Evolutionary conservation across 2,797 vertebrate species (phyloP).

Genomic region (Ataeniobius toweri): DNA sequence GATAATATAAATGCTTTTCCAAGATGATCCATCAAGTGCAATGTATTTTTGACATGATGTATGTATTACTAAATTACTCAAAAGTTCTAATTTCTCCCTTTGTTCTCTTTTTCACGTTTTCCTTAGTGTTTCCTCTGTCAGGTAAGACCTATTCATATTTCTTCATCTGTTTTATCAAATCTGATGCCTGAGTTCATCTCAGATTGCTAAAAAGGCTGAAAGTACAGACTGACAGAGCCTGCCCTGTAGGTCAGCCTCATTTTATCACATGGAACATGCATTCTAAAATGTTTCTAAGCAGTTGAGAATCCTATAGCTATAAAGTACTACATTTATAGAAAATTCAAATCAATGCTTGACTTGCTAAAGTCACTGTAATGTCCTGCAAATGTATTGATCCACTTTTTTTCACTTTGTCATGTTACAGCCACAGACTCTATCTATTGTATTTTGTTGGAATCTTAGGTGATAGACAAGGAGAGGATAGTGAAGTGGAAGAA

Average conservation of each 20-base stretch:
- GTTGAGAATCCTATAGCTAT: not conserved
- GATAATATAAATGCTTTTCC: slow-evolving; percentile 32
- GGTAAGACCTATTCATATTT: slow-evolving; percentile 55
- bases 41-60: not conserved
- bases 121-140: slow-evolving; percentile 28
- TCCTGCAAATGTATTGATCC: not conserved
- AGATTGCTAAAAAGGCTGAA: not conserved
- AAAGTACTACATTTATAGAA: not conserved
- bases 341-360: not conserved
- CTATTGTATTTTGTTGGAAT: not conserved
- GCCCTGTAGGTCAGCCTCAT: slow-evolving; percentile 37
- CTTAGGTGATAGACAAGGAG: too few species aligned
- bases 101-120: slow-evolving; percentile 18
- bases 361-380: not conserved
- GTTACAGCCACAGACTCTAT: not conserved
- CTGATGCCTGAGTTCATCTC: slow-evolving; percentile 36
- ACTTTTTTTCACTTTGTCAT: not conserved
- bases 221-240: slow-evolving; percentile 4
- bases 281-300: not conserved
- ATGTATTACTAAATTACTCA: not conserved
- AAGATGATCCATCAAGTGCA: slow-evolving; percentile 22
- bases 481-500: not conserved
- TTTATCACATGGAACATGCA: not conserved
- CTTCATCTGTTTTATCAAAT: slow-evolving; percentile 24
- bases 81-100: slow-evolving; percentile 8